A percentile compares a stretch with the other conserved stretches of the same genome.
These are phyloP conservation scores for Furcula furcula DNA, from an alignment of 2,888 invertebrate species.

Conservation along the genomic window DNA sequence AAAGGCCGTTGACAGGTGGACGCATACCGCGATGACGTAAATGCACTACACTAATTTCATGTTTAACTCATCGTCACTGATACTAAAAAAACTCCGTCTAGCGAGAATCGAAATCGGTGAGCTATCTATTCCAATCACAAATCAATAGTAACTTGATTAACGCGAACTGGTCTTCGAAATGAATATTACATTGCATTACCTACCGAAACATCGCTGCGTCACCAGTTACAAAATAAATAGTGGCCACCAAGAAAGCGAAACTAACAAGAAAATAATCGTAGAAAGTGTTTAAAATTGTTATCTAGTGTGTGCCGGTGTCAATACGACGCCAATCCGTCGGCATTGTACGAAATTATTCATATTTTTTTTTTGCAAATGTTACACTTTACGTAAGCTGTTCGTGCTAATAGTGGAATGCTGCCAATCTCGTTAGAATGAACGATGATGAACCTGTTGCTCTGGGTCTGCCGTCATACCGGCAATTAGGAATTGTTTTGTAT, in stretches of 20 bases:
- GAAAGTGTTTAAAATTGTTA: slow-evolving; percentile 70
- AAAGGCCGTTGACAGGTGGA: too few relatives aligned
- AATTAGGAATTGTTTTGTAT: background rate
- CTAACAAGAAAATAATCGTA: slow-evolving; percentile 64
- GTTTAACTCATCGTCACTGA: too few relatives aligned
- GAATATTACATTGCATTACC: slow-evolving; percentile 23
- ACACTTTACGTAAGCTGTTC: background rate
- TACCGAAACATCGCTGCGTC: slow-evolving; percentile 32
- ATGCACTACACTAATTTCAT: too few relatives aligned
- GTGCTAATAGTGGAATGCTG: background rate
- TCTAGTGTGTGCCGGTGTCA: slow-evolving; percentile 42
- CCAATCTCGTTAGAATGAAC: background rate
- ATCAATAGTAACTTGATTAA: too few relatives aligned
- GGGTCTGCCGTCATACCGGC: background rate
- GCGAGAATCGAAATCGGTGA: too few relatives aligned
- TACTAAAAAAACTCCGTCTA: too few relatives aligned
- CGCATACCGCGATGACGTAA: too few relatives aligned
- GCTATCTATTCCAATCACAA: too few relatives aligned
- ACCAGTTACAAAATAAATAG: slow-evolving; percentile 56
- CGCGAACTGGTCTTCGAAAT: slow-evolving; percentile 12
- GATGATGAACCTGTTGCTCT: background rate
- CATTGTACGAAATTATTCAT: background rate
- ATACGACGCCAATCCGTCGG: slow-evolving; percentile 7
- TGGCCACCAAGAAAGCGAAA: slow-evolving; percentile 63
- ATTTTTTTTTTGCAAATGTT: background rate